Evolutionary conservation across 2,113 vertebrate genomes (phyloP).

Genomic region (Malurus alboscapulatus): DNA sequence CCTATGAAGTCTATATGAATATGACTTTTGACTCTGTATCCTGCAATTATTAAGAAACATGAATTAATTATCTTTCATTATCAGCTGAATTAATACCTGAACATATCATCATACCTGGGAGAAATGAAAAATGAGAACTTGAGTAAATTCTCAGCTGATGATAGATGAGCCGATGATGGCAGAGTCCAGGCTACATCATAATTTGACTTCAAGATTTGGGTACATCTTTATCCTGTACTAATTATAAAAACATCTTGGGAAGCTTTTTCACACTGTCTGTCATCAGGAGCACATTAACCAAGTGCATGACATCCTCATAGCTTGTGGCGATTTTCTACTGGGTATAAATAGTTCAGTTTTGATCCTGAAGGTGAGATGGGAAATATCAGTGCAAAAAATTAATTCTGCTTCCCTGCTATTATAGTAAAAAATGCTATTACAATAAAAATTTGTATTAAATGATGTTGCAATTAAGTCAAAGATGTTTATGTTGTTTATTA

Average conservation of each 20-base stretch:
- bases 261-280: background rate
- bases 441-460: background rate
- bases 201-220: background rate
- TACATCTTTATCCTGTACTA: background rate
- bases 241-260: background rate
- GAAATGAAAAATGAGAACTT: background rate
- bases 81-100: background rate
- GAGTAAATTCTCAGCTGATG: background rate
- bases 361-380: background rate
- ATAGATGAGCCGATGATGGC: background rate
- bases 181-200: background rate
- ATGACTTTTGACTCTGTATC: background rate
- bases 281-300: background rate
- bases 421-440: background rate
- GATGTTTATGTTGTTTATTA: background rate
- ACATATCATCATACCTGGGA: background rate
- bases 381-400: background rate
- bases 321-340: background rate
- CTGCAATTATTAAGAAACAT: background rate
- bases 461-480: background rate
- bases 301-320: background rate
- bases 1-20: background rate
- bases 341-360: background rate
- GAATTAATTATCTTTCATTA: background rate
- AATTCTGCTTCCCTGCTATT: background rate